Base-by-base conservation (phyloP, 2,113 vertebrate genomes). In the Bungarus multicinctus region DNA sequence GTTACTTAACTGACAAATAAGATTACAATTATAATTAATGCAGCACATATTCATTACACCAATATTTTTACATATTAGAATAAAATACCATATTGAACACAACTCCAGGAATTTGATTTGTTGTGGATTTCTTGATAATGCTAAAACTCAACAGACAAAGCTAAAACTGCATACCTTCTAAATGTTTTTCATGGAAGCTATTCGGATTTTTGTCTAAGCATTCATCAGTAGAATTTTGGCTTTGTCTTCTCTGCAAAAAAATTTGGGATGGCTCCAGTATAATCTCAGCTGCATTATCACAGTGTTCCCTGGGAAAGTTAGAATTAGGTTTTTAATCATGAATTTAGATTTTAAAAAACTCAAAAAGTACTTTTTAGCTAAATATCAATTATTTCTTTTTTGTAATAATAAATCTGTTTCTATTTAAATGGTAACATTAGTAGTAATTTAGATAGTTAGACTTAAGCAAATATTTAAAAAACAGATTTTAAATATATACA, bases 221-320 rank as follows among this genome's bases (percentile, higher is more conserved):
- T n/a, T 53, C 88, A 90, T 4, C 1, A n/a, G 81, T 57, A 6
- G 20, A 50, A 47, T 93, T 92, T 53, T 94, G 55, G 47, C 89
- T 94, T 92, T 93, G 90, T 22, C 91, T 55, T 96, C 90, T 8
- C 0, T 10, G 11, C 3, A 55, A 0, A 16, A 81, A 90, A 39
- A 94, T 94, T 89, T 94, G 87, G 94, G 94, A 91, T 20, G n/a
- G 52, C n/a, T 96, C 96, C 95, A 94, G 96, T 95, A 12, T 98
- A 97, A 45, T 97, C 81, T 98, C 98, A 91, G 97, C 95, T 91
- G 96, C 97, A 91, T 97, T 97, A 5, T 97, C 97, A 57, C 95
- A 96, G 94, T 95, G 94, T 93, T 98, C 98, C 96, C 98, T 99
- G 94, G 74, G 90, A 91, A 96, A 2, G 95, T 20, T 95, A 93